These are phyloP conservation scores for Amorpha juglandis DNA, from an alignment of 2,888 invertebrate species.

Conservation along the genomic window DNA sequence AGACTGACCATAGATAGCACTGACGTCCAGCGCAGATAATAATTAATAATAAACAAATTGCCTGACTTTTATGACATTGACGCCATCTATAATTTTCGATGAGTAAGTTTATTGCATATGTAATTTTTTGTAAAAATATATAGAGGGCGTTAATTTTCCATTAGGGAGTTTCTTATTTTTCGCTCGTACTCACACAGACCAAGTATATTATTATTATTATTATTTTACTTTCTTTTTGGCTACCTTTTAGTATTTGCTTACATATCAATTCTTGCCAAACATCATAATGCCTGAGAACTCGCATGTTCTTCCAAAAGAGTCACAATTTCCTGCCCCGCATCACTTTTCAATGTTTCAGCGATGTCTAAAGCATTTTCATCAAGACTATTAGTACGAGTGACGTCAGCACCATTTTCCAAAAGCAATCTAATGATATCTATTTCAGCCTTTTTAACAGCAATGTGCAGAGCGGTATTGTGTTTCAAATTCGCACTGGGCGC, in stretches of 20 bases:
- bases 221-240: no score
- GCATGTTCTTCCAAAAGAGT: slow-evolving; percentile 2
- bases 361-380: slow-evolving; percentile 27
- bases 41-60: not conserved
- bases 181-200: no score
- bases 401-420: slow-evolving; percentile 18
- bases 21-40: not conserved
- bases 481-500: slow-evolving; percentile 18
- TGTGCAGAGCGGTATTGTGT: slow-evolving; percentile 27
- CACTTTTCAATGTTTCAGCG: slow-evolving; percentile 11
- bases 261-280: no score
- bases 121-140: not conserved
- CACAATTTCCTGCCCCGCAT: slow-evolving; percentile 15
- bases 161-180: no score
- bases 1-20: no score
- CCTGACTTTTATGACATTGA: not conserved
- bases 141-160: not conserved
- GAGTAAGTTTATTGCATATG: not conserved
- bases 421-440: slow-evolving; percentile 26
- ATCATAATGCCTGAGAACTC: no score
- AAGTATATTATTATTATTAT: no score
- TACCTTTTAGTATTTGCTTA: no score
- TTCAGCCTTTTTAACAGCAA: slow-evolving; percentile 22
- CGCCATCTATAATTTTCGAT: not conserved
- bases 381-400: slow-evolving; percentile 20